These are phyloP conservation scores for Chrysogorgia sp. DNA, from an alignment of 92 coral and sea anemone species.

Conservation along the genomic window DNA sequence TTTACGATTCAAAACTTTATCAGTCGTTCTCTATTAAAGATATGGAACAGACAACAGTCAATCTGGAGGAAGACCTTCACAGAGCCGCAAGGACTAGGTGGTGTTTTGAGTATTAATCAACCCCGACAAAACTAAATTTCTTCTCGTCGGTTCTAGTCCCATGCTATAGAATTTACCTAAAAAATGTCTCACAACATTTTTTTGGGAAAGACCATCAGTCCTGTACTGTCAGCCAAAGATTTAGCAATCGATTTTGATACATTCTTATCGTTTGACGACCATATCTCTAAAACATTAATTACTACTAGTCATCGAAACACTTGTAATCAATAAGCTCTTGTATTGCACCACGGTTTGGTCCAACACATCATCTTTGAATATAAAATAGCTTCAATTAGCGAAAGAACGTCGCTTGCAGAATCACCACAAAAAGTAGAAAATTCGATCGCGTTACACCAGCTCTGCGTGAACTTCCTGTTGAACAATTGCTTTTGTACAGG, in stretches of 20 bases:
- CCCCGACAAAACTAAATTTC: slow-evolving; percentile 29
- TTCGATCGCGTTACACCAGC: too few species aligned
- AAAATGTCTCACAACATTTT: background rate
- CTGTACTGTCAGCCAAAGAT: too few species aligned
- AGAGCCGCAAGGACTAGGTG: slow-evolving; percentile 15
- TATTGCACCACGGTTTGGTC: too few species aligned
- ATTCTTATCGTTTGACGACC: background rate
- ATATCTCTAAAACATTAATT: background rate
- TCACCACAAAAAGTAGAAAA: too few species aligned
- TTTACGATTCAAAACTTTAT: slow-evolving; percentile 18
- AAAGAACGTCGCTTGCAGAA: too few species aligned
- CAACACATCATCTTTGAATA: too few species aligned
- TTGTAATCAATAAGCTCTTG: too few species aligned
- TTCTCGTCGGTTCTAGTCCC: slow-evolving; percentile 9
- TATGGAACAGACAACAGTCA: background rate
- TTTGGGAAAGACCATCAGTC: slow-evolving; percentile 7
- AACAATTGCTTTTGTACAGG: too few species aligned
- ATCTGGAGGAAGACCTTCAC: slow-evolving; percentile 36
- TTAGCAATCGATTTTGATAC: background rate
- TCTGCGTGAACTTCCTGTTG: too few species aligned
- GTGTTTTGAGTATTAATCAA: slow-evolving; percentile 24
- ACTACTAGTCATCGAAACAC: too few species aligned
- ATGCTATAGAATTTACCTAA: slow-evolving; percentile 10
- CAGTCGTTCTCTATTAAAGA: slow-evolving; percentile 6
- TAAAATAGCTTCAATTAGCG: too few species aligned